Conservation (phyloP, 1,140 invertebrate species). For the Thaumetopoea pityocampa region DNA sequence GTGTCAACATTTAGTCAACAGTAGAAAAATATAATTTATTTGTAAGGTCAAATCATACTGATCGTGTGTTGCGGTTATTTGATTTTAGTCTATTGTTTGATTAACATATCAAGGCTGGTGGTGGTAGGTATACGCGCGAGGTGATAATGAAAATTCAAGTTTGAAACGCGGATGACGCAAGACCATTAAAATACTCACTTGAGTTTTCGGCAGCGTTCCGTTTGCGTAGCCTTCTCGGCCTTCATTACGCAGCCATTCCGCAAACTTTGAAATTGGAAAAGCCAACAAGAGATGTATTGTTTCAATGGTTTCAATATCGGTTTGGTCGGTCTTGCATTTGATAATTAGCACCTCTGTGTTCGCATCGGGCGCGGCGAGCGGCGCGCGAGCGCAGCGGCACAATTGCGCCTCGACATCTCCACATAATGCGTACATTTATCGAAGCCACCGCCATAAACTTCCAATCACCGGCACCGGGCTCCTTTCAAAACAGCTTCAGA, state of each 20-base stretch:
- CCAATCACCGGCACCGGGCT: conserved; percentile 46
- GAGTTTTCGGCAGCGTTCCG: conserved; percentile 71
- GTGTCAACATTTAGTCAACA: conserved; percentile 30
- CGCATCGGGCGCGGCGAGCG: conserved; percentile 16
- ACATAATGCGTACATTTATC: conserved; percentile 55
- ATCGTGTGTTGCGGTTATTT: conserved; percentile 62
- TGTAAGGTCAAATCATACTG: conserved; percentile 56
- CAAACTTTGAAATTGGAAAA: conserved; percentile 73
- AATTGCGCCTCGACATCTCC: conserved; percentile 41
- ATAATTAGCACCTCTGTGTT: conserved; percentile 67
- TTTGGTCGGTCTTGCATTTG: conserved; percentile 66
- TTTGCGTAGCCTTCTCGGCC: conserved; percentile 68
- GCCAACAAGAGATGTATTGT: conserved; percentile 69
- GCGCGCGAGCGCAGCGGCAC: conserved; percentile 26
- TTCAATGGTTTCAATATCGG: conserved; percentile 73
- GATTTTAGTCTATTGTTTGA: conserved; percentile 71
- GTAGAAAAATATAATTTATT: conserved; percentile 51
- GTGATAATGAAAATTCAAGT: conserved; percentile 76
- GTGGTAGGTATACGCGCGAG: conserved; percentile 60
- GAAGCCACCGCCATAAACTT: conserved; percentile 57
- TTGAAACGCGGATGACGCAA: conserved; percentile 71
- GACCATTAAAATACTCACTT: conserved; percentile 72
- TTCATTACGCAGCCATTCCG: conserved; percentile 72
- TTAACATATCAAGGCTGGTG: conserved; percentile 72
- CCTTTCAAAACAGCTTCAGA: conserved; percentile 44